phyloP scores from a whole-genome alignment of 1,140 invertebrate genomes.

The Bombyx mandarina region DNA sequence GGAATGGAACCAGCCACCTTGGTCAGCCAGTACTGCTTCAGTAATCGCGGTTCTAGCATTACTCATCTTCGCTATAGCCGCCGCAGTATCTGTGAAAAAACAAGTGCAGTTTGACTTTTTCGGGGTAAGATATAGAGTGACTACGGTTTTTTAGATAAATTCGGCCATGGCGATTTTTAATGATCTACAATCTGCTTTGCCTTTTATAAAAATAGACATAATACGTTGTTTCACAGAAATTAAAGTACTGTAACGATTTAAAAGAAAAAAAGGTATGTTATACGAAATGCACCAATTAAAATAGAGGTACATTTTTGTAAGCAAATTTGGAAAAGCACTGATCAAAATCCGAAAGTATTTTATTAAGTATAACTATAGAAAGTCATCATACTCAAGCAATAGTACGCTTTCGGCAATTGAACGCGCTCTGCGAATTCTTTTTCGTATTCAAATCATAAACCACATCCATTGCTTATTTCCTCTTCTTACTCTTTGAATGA shows the following conservation, averaged over 20 bases:
- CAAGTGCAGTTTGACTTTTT: constrained; percentile 40
- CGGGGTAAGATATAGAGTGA: constrained; percentile 10
- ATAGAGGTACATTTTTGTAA: no score
- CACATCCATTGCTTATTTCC: background rate
- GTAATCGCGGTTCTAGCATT: constrained; percentile 10
- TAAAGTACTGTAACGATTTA: background rate
- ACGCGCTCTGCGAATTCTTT: no score
- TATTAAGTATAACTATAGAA: no score
- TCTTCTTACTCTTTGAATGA: constrained; percentile 1
- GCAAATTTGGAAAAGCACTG: no score
- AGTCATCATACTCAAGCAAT: no score
- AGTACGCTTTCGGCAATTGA: no score
- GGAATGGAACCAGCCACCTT: constrained; percentile 24
- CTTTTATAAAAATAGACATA: background rate
- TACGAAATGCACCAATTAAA: no score
- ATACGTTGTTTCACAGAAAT: background rate
- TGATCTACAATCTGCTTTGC: background rate
- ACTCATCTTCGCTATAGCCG: constrained; percentile 23
- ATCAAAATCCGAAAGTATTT: no score
- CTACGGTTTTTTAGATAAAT: background rate
- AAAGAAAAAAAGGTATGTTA: background rate
- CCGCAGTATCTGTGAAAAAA: constrained; percentile 27
- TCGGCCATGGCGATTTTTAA: no score
- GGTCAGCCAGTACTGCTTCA: constrained; percentile 19
- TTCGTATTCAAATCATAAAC: background rate